Base-by-base conservation (phyloP, 2,888 invertebrate species). In the Oscheius myriophilus region DNA sequence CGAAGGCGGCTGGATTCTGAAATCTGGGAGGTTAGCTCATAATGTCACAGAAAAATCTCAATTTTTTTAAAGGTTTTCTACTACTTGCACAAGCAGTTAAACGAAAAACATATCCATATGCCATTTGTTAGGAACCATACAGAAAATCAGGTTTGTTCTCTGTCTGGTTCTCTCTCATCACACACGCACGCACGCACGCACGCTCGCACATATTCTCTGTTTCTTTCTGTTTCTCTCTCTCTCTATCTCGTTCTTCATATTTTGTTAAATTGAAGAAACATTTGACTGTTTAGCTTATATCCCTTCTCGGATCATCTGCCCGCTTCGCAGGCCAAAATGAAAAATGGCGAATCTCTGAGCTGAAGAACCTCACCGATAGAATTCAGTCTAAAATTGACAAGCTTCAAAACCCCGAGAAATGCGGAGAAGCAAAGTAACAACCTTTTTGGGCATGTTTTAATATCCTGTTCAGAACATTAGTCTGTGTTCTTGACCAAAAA, bases 401-500 rank as follows among this genome's bases (percentile, higher is more conserved):
- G 26, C 62, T 84, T 21, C 85, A 85, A 61, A 76, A 85, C 68
- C 85, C 85, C 3, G 25, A 61, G 0, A 71, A 81, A 43, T 85
- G 85, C 62, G 57, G 64, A 9, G 71, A 75, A 33, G 73, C 80
- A 12, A 81, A 63, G 76, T 75, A 53, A 14, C 39, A 54, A n/a
- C n/a, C n/a, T n/a, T n/a, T 16, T 16, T 26, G 25, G 7, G 3
- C n/a, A 7, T 21, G 3, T 33, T 33, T 33, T 33, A 16, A 53
- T n/a, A n/a, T n/a, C 18, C 53, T 23, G 16, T 81, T 57, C 52
- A 81, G 91, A 86, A 95, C 96, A 88, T 89, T 97, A 67, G 91
- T 95, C 59, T 98, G 98, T 88, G 94, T 92, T 88, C 89, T 98
- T 67, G 97, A 97, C 89, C 98, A 98, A 91, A 96, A 96, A 61